Evolutionary conservation across 2,113 vertebrate genomes (phyloP), one percentile per base, ranked within the genome.

Genomic region (Campylorhamphus procurvoides): DNA sequence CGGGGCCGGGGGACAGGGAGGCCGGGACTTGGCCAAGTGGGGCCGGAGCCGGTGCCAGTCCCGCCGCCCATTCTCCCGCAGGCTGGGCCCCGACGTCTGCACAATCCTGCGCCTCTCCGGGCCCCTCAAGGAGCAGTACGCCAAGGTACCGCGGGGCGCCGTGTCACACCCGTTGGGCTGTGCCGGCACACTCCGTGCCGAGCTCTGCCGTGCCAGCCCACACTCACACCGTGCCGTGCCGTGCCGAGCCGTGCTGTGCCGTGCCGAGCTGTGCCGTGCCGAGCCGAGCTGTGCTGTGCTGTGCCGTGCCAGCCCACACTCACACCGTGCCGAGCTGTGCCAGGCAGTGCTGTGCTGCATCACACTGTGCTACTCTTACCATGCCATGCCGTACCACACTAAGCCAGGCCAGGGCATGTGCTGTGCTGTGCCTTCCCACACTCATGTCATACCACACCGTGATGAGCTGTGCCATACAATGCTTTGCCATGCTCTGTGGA

Each of bases 111-210:
- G 97, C 37, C 97, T 98, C 39, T 98, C 98, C 0, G 95, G 69
- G 8, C 98, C 98, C 6, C 97, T 98, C 62, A 98, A 98, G 96
- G 93, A 98, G 50, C 97, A 97, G 68, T 98, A 94, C 7, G 98
- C 98, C 49, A 78, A 97, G 98, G 98, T 98, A 97, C 35, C 35
- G 9, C 27, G 14, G 37, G 37, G 37, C 37, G 37, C 64, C 4
- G 2, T 22, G 19, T 7, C 1, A 6, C 64, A 12, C 44, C 25
- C 14, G 11, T 64, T 4, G 5, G 4, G 22, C 44, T 19, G 49
- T 77, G 46, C 67, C 22, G 3, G 18, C 37, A 37, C 37, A 37
- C 37, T 37, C 37, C 37, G 37, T 37, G 37, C 37, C 37, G 37
- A 37, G 37, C 37, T 37, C 37, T 37, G 37, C 37, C 37, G 37